Evolutionary conservation across 2,888 invertebrate species (phyloP), one percentile per base, ranked within the genome.

Genomic region (Orthosia incerta): DNA sequence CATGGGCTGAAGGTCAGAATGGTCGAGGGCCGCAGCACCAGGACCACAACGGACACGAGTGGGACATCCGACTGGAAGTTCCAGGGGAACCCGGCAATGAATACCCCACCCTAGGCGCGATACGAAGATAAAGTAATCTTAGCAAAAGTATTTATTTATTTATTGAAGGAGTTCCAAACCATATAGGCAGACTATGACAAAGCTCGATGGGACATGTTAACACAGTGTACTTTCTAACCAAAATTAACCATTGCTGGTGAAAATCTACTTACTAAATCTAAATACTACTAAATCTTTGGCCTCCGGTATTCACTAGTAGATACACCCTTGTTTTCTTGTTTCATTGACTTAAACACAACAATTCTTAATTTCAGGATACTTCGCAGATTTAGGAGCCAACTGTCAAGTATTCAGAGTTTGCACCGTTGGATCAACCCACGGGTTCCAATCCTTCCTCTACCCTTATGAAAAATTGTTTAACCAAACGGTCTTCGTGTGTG

Each of bases 381-480:
- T 97, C 84, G 97, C 97, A n/a, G 97, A 97, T 86, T 91, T 96
- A 62, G 97, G 97, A 89, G 95, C 97, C 4, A 97, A 97, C 48
- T 97, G 97, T 83, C 97, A 97, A 91, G 97, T 97, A 13, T 97
- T 97, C 87, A 96, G 97, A 91, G 97, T 97, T 0, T 97, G 97
- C 89, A 97, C 97, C 59, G 92, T 97, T n/a, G 96, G 96, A 60
- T 93, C 96, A 2, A 95, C 95, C 1, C 95, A 93, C 80, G 96
- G 96, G 16, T 97, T 97, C 74, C 97, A 97, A 74, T 97, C 97
- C 3, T 97, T 97, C 88, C 94, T 97, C 7, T 97, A 97, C 81
- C 97, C 97, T 9, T 97, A 97, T 85, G 97, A 97, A 74, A 97
- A 97, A 15, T 93, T 97, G 31, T 97, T 97, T 91, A 97, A 97